Conservation (phyloP, 2,797 vertebrate species). For the Aphelocoma californica region DNA sequence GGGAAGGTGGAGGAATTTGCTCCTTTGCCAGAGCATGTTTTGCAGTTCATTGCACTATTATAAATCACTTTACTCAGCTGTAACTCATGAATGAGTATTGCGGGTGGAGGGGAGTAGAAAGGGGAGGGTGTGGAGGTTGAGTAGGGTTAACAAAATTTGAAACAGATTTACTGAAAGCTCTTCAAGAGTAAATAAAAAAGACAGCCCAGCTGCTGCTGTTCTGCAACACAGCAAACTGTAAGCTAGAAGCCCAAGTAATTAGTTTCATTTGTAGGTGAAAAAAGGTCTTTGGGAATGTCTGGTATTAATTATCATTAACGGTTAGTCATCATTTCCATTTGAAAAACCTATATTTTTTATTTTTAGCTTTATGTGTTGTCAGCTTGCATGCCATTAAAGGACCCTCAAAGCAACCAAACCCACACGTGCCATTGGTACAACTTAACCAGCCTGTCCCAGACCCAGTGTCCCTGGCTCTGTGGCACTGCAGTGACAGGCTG, state of each 20-base stretch:
- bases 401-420: background rate
- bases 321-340: slow-evolving; percentile 63
- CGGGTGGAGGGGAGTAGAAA: background rate
- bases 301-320: slow-evolving; percentile 68
- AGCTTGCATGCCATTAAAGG: slow-evolving; percentile 23
- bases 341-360: slow-evolving; percentile 55
- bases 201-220: slow-evolving; percentile 68
- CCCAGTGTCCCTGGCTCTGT: background rate
- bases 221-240: slow-evolving; percentile 24
- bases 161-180: slow-evolving; percentile 73
- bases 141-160: slow-evolving; percentile 67
- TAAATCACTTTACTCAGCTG: slow-evolving; percentile 79
- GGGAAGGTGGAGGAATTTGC: slow-evolving; percentile 64
- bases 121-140: slow-evolving; percentile 53
- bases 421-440: background rate
- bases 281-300: slow-evolving; percentile 69
- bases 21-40: slow-evolving; percentile 56
- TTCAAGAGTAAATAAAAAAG: slow-evolving; percentile 64
- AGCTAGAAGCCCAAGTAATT: slow-evolving; percentile 67
- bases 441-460: background rate
- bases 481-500: background rate
- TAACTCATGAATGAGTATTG: slow-evolving; percentile 71
- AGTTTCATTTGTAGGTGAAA: slow-evolving; percentile 77
- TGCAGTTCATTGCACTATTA: slow-evolving; percentile 61
- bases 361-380: slow-evolving; percentile 43